These are phyloP conservation scores for Caradrina kadenii DNA, from an alignment of 2,888 invertebrate genomes.

Conservation along the genomic window DNA sequence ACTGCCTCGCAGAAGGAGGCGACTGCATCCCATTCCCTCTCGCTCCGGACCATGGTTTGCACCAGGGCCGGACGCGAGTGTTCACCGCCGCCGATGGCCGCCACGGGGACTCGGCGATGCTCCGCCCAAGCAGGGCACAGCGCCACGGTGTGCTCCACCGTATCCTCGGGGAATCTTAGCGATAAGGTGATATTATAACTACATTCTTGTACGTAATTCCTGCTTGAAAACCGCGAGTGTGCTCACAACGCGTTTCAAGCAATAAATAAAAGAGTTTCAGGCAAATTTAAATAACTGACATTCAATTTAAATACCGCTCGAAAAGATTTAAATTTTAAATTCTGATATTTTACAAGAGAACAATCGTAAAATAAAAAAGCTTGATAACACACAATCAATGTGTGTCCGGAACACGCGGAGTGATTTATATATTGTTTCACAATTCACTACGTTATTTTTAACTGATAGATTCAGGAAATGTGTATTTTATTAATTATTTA, in stretches of 20 bases:
- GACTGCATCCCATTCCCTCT: no score
- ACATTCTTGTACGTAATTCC: no score
- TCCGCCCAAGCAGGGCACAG: no score
- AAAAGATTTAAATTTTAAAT: constrained; percentile 37
- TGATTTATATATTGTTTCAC: constrained; percentile 53
- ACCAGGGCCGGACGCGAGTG: no score
- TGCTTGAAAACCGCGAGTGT: constrained; percentile 1
- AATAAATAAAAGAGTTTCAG: constrained; percentile 24
- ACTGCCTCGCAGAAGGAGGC: no score
- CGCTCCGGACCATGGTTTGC: no score
- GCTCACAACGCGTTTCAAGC: constrained; percentile 8
- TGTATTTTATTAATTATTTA: neutral
- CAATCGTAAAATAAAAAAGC: constrained; percentile 20
- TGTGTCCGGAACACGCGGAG: constrained; percentile 42
- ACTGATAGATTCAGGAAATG: constrained; percentile 13
- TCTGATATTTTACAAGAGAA: constrained; percentile 32
- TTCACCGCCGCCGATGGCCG: no score
- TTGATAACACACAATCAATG: constrained; percentile 16
- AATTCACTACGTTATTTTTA: constrained; percentile 40
- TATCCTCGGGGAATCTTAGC: no score
- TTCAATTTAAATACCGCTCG: constrained; percentile 23
- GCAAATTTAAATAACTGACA: constrained; percentile 31
- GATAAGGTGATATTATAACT: no score
- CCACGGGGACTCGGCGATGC: no score
- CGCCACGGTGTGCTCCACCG: no score